Percentiles rank a stretch among this genome's conserved stretches.
Conservation (phyloP, 2,888 invertebrate species). For the Rosalia funebris region DNA sequence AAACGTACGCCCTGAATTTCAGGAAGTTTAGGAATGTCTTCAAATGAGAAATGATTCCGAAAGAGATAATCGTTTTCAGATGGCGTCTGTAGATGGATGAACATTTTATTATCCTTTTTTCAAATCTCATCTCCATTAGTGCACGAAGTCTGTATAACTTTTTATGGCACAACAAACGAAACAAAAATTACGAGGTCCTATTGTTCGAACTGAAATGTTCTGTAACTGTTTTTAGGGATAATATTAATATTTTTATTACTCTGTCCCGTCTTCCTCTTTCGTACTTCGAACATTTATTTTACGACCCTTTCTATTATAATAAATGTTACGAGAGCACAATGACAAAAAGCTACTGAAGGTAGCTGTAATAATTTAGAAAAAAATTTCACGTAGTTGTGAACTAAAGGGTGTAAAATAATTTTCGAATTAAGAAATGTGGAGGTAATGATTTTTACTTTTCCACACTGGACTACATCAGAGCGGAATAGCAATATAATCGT, state of each 20-base stretch:
- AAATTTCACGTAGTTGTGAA: too few relatives aligned
- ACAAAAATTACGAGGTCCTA: constrained; percentile 6
- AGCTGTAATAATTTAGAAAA: too few relatives aligned
- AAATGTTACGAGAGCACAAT: too few relatives aligned
- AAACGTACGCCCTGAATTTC: constrained; percentile 48
- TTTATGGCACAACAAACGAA: constrained; percentile 17
- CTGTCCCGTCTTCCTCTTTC: neutral
- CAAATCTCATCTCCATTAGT: constrained; percentile 43
- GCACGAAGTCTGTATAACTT: constrained; percentile 9
- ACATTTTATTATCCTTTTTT: constrained; percentile 50
- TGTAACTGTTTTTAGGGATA: constrained; percentile 12
- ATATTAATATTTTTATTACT: constrained; percentile 10
- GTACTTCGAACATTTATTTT: neutral
- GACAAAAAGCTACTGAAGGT: too few relatives aligned
- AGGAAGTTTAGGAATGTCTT: constrained; percentile 47
- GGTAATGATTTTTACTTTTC: too few relatives aligned
- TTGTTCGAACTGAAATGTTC: constrained; percentile 6
- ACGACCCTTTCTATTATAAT: neutral
- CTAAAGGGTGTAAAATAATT: too few relatives aligned
- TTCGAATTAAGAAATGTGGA: too few relatives aligned
- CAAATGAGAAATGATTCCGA: constrained; percentile 50
- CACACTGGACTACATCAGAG: too few relatives aligned
- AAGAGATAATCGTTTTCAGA: constrained; percentile 52
- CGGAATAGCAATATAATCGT: too few relatives aligned
- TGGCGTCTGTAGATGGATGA: constrained; percentile 50